A percentile compares a stretch with the other conserved stretches of the same genome.
These are phyloP conservation scores for Eutrigla gurnardus DNA, from an alignment of 2,797 vertebrate species.

Conservation along the genomic window DNA sequence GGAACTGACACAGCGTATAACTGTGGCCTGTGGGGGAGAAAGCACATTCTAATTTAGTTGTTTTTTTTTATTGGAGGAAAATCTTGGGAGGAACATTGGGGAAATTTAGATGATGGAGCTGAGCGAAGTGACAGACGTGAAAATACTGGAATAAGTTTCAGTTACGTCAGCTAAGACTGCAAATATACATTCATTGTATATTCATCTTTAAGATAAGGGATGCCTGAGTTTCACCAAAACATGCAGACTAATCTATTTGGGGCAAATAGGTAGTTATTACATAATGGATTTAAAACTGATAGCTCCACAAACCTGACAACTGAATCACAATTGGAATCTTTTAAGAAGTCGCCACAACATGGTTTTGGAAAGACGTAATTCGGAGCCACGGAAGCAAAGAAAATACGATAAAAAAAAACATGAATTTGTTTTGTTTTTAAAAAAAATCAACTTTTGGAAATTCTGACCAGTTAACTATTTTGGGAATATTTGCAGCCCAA, in stretches of 20 bases:
- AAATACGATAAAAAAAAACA: not conserved
- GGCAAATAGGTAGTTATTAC: not conserved
- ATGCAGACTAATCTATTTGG: not conserved
- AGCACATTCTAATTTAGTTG: constrained; percentile 29
- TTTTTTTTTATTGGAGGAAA: constrained; percentile 43
- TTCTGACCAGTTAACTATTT: not conserved
- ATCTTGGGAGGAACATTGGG: constrained; percentile 21
- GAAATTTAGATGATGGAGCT: constrained; percentile 13
- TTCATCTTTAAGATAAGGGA: not conserved
- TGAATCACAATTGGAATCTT: constrained; percentile 10
- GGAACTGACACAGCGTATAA: constrained; percentile 17
- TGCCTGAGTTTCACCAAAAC: not conserved
- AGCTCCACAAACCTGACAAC: not conserved
- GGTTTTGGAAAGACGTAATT: not conserved
- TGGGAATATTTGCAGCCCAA: not conserved
- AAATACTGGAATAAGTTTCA: not conserved
- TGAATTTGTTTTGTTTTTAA: not conserved
- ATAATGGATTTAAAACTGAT: constrained; percentile 15
- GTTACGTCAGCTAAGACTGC: not conserved
- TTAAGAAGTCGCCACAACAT: not conserved
- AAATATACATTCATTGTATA: constrained; percentile 2
- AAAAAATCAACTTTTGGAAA: constrained; percentile 3
- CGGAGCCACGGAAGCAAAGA: not conserved
- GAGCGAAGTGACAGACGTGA: constrained; percentile 17
- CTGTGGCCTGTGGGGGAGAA: constrained; percentile 33